These are phyloP conservation scores for Siphamia tubifer DNA, from an alignment of 2,113 vertebrate genomes.

Conservation along the genomic window DNA sequence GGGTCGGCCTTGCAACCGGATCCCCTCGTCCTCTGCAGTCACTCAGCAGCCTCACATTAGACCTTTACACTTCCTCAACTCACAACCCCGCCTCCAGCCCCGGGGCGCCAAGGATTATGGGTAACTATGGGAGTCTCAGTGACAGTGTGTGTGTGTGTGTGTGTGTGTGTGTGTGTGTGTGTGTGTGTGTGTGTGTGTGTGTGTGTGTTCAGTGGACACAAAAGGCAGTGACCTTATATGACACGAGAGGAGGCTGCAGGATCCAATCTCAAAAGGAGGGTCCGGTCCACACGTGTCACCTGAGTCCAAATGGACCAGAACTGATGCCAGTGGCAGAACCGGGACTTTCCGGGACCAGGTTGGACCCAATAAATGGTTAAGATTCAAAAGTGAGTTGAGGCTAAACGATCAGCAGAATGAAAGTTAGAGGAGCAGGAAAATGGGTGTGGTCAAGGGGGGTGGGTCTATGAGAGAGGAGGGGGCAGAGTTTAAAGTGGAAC, in stretches of 20 bases:
- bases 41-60: constrained; percentile 68
- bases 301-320: constrained; percentile 38
- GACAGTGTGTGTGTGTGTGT: constrained; percentile 5
- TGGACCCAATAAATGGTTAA: neutral
- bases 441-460: constrained; percentile 6
- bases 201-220: constrained; percentile 32
- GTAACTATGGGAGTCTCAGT: constrained; percentile 13
- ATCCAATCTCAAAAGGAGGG: constrained; percentile 46
- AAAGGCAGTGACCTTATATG: constrained; percentile 66
- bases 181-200: neutral
- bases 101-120: constrained; percentile 26
- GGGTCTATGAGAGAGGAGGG: constrained; percentile 44
- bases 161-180: constrained; percentile 4
- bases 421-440: no score
- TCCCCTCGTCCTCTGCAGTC: constrained; percentile 62
- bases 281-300: constrained; percentile 38
- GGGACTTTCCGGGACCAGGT: neutral
- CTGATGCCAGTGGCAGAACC: neutral
- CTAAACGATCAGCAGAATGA: no score
- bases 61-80: constrained; percentile 71
- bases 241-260: constrained; percentile 62
- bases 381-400: no score
- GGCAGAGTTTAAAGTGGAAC: constrained; percentile 43
- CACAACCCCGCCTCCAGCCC: constrained; percentile 60
- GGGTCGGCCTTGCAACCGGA: constrained; percentile 61